These are phyloP conservation scores for Drosophila antonietae DNA, from an alignment of 2,888 invertebrate species.

Conservation along the genomic window DNA sequence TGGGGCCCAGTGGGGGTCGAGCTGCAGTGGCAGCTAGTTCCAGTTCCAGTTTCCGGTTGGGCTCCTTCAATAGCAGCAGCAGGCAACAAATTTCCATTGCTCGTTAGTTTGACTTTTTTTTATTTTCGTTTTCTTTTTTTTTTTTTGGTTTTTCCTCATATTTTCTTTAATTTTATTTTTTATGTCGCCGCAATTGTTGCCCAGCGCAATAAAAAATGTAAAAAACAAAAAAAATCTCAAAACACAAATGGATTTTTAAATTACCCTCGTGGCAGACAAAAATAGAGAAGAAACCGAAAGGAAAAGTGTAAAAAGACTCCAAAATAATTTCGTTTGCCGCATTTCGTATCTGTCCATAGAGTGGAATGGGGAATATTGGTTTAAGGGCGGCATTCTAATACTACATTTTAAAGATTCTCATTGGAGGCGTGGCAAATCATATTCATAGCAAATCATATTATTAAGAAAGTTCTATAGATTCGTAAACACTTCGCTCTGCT, in stretches of 20 bases:
- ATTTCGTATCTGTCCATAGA: not conserved
- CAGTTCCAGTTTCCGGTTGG: constrained; percentile 7
- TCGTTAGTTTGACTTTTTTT: constrained; percentile 41
- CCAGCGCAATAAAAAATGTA: constrained; percentile 28
- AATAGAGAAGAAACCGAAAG: not conserved
- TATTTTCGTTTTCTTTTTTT: constrained; percentile 6
- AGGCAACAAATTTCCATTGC: constrained; percentile 52
- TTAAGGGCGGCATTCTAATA: not conserved
- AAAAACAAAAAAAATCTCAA: constrained; percentile 67
- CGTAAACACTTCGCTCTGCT: too few species aligned
- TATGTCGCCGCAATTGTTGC: constrained; percentile 70
- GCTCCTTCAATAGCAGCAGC: not conserved
- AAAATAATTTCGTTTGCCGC: constrained; percentile 31
- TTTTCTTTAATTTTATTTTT: constrained; percentile 22
- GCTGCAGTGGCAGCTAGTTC: constrained; percentile 7
- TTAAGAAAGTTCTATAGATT: too few species aligned
- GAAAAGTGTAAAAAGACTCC: constrained; percentile 1
- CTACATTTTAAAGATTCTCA: not conserved
- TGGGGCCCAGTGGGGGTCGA: constrained; percentile 7
- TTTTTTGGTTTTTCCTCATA: constrained; percentile 5
- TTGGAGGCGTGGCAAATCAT: not conserved
- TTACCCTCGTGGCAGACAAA: constrained; percentile 69
- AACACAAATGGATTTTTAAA: constrained; percentile 80
- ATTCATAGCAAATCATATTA: too few species aligned
- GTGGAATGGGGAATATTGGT: not conserved